Conservation (phyloP, 2,797 vertebrate species). For the Choloepus didactylus region DNA sequence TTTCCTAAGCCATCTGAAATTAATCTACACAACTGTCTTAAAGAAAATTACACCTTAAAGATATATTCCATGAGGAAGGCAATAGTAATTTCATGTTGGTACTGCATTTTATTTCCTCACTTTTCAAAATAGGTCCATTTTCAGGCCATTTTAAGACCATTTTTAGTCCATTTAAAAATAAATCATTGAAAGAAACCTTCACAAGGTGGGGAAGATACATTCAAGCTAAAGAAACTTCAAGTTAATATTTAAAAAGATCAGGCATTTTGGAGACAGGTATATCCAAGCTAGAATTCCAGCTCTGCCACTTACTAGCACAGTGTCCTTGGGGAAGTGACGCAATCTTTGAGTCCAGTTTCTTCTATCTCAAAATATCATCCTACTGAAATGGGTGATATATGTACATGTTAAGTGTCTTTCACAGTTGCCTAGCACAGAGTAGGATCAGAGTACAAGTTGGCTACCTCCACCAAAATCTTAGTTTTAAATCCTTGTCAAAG, state of each 20-base stretch:
- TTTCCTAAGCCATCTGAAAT: not conserved
- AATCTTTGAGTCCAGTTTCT: not conserved
- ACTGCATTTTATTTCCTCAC: not conserved
- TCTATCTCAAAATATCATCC: not conserved
- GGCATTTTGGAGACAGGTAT: not conserved
- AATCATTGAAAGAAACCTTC: not conserved
- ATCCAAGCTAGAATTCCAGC: not conserved
- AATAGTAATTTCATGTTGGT: not conserved
- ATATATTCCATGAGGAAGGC: not conserved
- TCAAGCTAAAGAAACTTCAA: not conserved
- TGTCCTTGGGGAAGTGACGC: not conserved
- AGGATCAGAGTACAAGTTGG: not conserved
- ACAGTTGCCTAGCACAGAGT: not conserved
- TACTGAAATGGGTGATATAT: not conserved
- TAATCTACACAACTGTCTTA: not conserved
- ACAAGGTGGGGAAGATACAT: not conserved
- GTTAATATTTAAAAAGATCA: not conserved
- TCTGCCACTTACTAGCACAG: not conserved
- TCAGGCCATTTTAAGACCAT: not conserved
- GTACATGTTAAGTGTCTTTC: not conserved
- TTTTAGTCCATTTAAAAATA: slow-evolving; percentile 22
- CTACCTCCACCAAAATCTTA: not conserved
- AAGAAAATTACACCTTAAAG: not conserved
- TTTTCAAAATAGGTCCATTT: not conserved
- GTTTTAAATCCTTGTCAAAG: not conserved